phyloP scores from a whole-genome alignment of 2,797 vertebrate species.

The Sebastes variabilis region DNA sequence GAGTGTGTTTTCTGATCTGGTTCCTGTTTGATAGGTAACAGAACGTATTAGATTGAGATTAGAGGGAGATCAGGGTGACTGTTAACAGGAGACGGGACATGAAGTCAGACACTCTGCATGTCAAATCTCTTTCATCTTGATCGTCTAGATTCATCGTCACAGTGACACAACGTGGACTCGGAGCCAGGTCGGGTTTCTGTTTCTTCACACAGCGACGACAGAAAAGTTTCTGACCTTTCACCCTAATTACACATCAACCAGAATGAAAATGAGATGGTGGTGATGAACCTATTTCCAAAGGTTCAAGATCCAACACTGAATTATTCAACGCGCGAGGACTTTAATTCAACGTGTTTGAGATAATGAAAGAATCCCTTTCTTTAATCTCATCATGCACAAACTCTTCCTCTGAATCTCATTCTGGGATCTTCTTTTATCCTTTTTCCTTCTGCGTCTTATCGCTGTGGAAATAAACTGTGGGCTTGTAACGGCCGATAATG shows the following conservation, averaged over 20 bases:
- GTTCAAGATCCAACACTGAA: neutral
- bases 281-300: neutral
- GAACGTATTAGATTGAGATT: neutral
- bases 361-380: conserved; percentile 26
- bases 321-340: conserved; percentile 7
- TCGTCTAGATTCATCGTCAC: neutral
- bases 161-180: neutral
- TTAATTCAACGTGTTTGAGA: conserved; percentile 17
- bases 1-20: neutral
- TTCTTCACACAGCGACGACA: neutral
- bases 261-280: neutral
- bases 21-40: neutral
- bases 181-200: neutral
- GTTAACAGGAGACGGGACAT: neutral
- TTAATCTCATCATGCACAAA: conserved; percentile 39
- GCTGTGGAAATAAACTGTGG: conserved; percentile 1
- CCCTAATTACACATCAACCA: neutral
- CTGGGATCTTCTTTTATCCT: neutral
- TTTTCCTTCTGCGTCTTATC: conserved; percentile 3
- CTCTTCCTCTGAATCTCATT: conserved; percentile 15
- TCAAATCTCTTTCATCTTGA: neutral
- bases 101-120: neutral
- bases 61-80: neutral
- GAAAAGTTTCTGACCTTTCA: neutral
- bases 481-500: conserved; percentile 15